Conservation (phyloP, 2,797 vertebrate genomes). For the Hirundo rustica region DNA sequence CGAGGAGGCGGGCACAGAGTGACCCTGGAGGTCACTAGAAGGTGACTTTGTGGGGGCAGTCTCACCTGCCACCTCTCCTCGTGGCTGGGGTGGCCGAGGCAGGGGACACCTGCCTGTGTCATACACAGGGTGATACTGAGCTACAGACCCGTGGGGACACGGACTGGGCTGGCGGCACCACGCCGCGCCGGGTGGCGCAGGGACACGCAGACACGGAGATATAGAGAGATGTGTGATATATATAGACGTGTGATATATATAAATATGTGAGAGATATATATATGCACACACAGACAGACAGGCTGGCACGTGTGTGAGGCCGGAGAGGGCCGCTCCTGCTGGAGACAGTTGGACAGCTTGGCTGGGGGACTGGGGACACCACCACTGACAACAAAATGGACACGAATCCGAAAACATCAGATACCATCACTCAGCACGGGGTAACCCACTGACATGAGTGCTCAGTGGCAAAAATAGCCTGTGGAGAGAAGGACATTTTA, state of each 20-base stretch:
- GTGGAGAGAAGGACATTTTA: slow-evolving; percentile 61
- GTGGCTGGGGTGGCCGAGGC: not conserved
- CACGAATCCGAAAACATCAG: slow-evolving; percentile 61
- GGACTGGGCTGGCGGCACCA: not conserved
- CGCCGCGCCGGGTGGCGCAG: slow-evolving; percentile 20
- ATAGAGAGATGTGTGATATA: not conserved
- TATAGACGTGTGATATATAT: not conserved
- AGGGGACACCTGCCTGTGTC: not conserved
- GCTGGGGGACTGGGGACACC: slow-evolving; percentile 53
- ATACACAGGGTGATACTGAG: not conserved
- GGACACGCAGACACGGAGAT: slow-evolving; percentile 31
- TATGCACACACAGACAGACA: slow-evolving; percentile 51
- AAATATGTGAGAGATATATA: not conserved
- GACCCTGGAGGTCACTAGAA: not conserved
- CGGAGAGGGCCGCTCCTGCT: slow-evolving; percentile 5
- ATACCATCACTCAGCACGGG: slow-evolving; percentile 45
- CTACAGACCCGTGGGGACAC: not conserved
- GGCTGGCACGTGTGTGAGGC: not conserved
- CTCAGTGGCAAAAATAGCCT: slow-evolving; percentile 54
- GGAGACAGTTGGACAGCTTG: slow-evolving; percentile 55
- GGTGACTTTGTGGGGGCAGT: not conserved
- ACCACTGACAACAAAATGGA: slow-evolving; percentile 74
- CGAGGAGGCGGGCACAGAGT: not conserved
- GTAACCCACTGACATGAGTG: slow-evolving; percentile 52
- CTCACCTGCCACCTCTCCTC: not conserved